phyloP scores from a whole-genome alignment of 64 coral and sea anemone species.

The Pocillopora verrucosa region DNA sequence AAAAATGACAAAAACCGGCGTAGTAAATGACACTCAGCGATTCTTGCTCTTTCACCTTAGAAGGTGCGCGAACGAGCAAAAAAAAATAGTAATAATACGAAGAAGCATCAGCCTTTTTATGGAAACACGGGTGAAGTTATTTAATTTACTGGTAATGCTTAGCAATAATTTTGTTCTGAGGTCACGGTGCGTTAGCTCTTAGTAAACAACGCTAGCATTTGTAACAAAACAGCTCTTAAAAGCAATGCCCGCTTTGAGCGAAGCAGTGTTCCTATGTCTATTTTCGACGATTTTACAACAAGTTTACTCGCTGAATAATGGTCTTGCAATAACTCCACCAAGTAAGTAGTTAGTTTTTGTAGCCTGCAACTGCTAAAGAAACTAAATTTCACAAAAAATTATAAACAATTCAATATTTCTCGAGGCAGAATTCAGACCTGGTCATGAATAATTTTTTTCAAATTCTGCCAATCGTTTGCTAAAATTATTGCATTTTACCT shows the following conservation, averaged over 20 bases:
- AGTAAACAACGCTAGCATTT: not conserved
- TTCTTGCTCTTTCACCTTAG: too few species aligned
- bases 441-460: too few species aligned
- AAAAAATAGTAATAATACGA: too few species aligned
- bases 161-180: not conserved
- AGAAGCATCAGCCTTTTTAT: too few species aligned
- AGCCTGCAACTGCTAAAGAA: not conserved
- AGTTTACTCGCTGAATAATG: constrained; percentile 46
- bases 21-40: too few species aligned
- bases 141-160: too few species aligned
- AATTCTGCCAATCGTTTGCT: too few species aligned
- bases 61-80: too few species aligned
- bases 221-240: not conserved
- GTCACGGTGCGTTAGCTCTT: not conserved
- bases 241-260: constrained; percentile 2
- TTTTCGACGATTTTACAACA: not conserved
- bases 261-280: not conserved
- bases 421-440: not conserved
- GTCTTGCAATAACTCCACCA: constrained; percentile 56
- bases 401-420: not conserved
- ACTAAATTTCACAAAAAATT: not conserved
- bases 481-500: too few species aligned
- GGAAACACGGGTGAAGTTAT: too few species aligned
- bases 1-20: too few species aligned
- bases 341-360: constrained; percentile 42